These are phyloP conservation scores for Rosalia funebris DNA, from an alignment of 2,888 invertebrate species.

Conservation along the genomic window DNA sequence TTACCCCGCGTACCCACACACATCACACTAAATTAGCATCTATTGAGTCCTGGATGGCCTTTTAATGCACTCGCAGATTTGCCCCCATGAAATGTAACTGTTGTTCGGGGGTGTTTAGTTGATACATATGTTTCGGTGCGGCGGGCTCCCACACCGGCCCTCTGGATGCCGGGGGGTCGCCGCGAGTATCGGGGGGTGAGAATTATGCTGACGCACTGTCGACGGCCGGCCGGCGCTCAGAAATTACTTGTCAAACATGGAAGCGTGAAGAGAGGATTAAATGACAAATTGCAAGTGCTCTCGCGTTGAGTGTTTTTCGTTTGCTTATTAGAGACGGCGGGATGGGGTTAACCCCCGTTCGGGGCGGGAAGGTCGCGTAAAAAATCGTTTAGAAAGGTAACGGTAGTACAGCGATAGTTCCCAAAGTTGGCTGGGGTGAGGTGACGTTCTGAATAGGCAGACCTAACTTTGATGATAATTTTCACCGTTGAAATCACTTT, in stretches of 20 bases:
- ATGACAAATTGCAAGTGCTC: constrained; percentile 58
- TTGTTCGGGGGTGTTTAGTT: constrained; percentile 49
- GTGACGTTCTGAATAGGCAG: too few species aligned
- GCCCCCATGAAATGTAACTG: constrained; percentile 49
- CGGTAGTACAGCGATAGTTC: too few species aligned
- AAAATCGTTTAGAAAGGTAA: too few species aligned
- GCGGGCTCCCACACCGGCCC: constrained; percentile 51
- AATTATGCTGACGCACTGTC: too few species aligned
- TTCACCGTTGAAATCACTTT: too few species aligned
- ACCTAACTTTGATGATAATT: too few species aligned
- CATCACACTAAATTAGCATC: constrained; percentile 55
- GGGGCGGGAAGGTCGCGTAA: too few species aligned
- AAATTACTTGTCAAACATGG: constrained; percentile 57
- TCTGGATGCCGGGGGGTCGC: constrained; percentile 18
- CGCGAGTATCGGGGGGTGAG: constrained; percentile 23
- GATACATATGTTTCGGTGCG: constrained; percentile 58
- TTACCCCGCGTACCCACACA: constrained; percentile 29
- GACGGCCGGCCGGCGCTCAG: constrained; percentile 42
- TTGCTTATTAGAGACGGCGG: constrained; percentile 40
- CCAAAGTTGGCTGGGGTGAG: too few species aligned
- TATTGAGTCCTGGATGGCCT: constrained; percentile 57
- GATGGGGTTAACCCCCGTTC: too few species aligned
- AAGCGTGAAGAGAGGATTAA: constrained; percentile 59
- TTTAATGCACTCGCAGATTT: constrained; percentile 59
- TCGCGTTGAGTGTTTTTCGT: constrained; percentile 52